Evolutionary conservation across 2,797 vertebrate genomes (phyloP).

Genomic region (Syngnathus acus): DNA sequence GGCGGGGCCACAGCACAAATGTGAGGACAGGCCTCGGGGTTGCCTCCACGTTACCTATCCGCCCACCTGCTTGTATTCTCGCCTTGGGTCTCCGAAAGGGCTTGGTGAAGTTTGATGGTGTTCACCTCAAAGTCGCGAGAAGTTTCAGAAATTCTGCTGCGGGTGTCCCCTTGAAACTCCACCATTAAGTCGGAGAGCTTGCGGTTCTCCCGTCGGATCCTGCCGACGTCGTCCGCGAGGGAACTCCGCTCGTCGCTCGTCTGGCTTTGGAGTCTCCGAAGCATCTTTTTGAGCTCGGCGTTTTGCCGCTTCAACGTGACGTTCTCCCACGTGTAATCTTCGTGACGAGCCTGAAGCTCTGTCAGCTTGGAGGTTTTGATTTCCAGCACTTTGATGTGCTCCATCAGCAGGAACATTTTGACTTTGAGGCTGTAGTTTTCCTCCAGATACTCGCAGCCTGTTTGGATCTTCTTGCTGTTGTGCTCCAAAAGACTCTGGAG

Average conservation of each 20-base stretch:
- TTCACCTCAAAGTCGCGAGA: slow-evolving; percentile 49
- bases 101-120: slow-evolving; percentile 49
- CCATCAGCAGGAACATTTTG: slow-evolving; percentile 46
- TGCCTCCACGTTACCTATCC: slow-evolving; percentile 63
- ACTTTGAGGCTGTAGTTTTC: slow-evolving; percentile 63
- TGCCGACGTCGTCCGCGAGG: slow-evolving; percentile 51
- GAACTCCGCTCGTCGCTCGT: slow-evolving; percentile 20
- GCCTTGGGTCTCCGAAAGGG: slow-evolving; percentile 57
- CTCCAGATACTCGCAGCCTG: slow-evolving; percentile 46
- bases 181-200: slow-evolving; percentile 59
- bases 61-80: slow-evolving; percentile 42
- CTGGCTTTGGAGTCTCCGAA: slow-evolving; percentile 48
- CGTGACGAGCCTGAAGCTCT: slow-evolving; percentile 34
- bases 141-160: slow-evolving; percentile 7
- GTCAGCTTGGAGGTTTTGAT: slow-evolving; percentile 26
- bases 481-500: slow-evolving; percentile 51
- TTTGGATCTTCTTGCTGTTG: slow-evolving; percentile 41
- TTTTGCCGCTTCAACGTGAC: slow-evolving; percentile 50
- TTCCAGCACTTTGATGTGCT: slow-evolving; percentile 51
- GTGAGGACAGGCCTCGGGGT: slow-evolving; percentile 24
- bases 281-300: slow-evolving; percentile 44
- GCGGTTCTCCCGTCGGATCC: slow-evolving; percentile 51
- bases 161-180: slow-evolving; percentile 60
- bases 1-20: slow-evolving; percentile 11
- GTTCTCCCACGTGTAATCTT: slow-evolving; percentile 59